Evolutionary conservation across 2,797 vertebrate species (phyloP).

Genomic region (Heteromormyrus szaboi): DNA sequence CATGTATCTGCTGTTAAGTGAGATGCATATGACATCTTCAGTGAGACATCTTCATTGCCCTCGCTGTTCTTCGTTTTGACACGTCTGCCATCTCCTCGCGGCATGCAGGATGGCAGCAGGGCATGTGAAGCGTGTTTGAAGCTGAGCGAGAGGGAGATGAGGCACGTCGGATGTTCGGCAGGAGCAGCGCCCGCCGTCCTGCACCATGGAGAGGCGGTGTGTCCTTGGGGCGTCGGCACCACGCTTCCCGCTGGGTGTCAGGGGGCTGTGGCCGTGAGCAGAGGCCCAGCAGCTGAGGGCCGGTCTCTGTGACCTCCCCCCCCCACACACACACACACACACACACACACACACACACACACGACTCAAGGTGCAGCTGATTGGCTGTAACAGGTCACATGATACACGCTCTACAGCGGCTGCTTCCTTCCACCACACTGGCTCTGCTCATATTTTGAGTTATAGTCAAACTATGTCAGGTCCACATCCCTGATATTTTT

Average conservation of each 20-base stretch:
- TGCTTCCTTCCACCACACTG: neutral
- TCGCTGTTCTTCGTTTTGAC: neutral
- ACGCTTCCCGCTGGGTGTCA: neutral
- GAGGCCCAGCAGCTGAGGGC: neutral
- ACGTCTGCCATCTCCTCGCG: neutral
- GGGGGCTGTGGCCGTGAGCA: neutral
- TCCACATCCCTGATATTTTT: neutral
- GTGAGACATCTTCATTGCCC: neutral
- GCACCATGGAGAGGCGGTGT: neutral
- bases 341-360: neutral
- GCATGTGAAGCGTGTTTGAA: neutral
- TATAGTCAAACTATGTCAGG: neutral
- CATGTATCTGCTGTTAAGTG: neutral
- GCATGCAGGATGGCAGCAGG: neutral
- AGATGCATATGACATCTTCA: neutral
- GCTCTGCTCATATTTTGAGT: neutral
- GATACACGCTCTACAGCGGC: neutral
- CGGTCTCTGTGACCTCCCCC: neutral
- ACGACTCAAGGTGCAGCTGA: neutral
- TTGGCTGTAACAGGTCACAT: neutral
- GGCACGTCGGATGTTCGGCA: neutral
- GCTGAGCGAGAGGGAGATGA: neutral
- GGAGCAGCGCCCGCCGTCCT: neutral
- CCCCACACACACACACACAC: neutral
- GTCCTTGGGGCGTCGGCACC: neutral